phyloP scores from a whole-genome alignment of 1,140 invertebrate species.

The Nasonia giraulti region DNA sequence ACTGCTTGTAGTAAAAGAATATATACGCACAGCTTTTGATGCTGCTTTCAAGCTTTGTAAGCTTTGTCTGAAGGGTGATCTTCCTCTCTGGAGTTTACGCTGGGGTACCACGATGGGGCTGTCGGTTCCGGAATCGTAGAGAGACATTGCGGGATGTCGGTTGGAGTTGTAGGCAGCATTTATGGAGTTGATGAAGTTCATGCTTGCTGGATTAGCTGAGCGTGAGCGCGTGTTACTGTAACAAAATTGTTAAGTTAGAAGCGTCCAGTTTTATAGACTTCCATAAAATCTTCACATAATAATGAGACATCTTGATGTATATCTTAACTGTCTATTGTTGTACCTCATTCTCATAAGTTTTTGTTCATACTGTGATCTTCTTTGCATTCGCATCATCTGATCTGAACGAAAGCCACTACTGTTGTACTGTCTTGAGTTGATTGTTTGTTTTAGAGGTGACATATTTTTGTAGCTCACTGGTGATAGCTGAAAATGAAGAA shows the following conservation, averaged over 20 bases:
- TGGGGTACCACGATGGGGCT: constrained; percentile 25
- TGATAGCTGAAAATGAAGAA: constrained; percentile 27
- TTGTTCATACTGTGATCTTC: constrained; percentile 68
- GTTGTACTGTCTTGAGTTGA: constrained; percentile 57
- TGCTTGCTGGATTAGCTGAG: constrained; percentile 3
- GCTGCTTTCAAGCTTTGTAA: constrained; percentile 36
- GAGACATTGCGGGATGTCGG: constrained; percentile 40
- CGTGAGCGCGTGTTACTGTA: constrained; percentile 55
- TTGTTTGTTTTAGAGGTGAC: constrained; percentile 61
- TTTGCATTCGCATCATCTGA: constrained; percentile 68
- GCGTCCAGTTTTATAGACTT: background rate
- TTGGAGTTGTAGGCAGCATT: constrained; percentile 28
- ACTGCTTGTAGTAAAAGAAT: background rate
- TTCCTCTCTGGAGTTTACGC: constrained; percentile 62
- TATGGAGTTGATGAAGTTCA: constrained; percentile 56
- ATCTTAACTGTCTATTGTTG: constrained; percentile 48
- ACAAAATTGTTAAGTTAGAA: constrained; percentile 40
- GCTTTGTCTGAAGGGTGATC: constrained; percentile 64
- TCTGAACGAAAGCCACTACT: constrained; percentile 68
- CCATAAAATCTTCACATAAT: constrained; percentile 1
- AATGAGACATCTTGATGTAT: background rate
- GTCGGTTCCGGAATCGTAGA: constrained; percentile 23
- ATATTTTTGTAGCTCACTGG: constrained; percentile 37
- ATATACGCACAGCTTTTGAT: constrained; percentile 18
- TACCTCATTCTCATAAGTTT: constrained; percentile 72